Conservation (phyloP, 2,888 invertebrate species). For the Unio pictorum region DNA sequence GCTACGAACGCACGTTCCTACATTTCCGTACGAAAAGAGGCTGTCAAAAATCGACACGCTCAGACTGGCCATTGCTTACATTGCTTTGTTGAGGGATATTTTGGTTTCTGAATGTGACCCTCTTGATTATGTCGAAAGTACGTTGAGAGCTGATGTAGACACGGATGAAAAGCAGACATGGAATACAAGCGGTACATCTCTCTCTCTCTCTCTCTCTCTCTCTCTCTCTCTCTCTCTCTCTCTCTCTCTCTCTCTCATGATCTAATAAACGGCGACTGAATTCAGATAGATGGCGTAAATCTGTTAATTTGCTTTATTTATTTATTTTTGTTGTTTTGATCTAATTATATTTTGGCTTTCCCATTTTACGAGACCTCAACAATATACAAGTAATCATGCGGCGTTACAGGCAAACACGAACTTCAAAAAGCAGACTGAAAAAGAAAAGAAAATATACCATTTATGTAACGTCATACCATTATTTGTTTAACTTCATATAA, state of each 20-base stretch:
- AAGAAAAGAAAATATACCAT: too few relatives aligned
- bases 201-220: slow-evolving; percentile 10
- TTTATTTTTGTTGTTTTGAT: too few relatives aligned
- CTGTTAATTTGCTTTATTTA: too few relatives aligned
- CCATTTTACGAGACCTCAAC: too few relatives aligned
- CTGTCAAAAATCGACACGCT: slow-evolving; percentile 99
- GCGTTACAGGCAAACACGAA: too few relatives aligned
- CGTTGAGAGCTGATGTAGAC: slow-evolving; percentile 79
- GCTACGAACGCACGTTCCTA: slow-evolving; percentile 96
- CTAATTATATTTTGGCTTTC: too few relatives aligned
- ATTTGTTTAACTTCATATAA: too few relatives aligned
- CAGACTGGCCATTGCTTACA: slow-evolving; percentile 94
- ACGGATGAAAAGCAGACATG: slow-evolving; percentile 93
- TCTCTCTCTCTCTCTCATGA: slow-evolving; percentile 9
- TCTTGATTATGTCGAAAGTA: slow-evolving; percentile 92
- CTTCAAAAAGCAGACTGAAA: too few relatives aligned
- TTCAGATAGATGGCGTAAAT: too few relatives aligned
- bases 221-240: slow-evolving; percentile 9
- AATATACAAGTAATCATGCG: too few relatives aligned
- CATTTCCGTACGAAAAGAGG: slow-evolving; percentile 98
- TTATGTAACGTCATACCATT: too few relatives aligned
- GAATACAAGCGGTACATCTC: slow-evolving; percentile 90
- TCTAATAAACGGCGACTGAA: too few relatives aligned
- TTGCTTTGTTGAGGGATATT: slow-evolving; percentile 82
- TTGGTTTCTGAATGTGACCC: slow-evolving; percentile 90